Percentiles rank a stretch among this genome's conserved stretches.
Evolutionary conservation across 2,797 vertebrate genomes (phyloP).

Genomic region (Aldrovandia affinis): DNA sequence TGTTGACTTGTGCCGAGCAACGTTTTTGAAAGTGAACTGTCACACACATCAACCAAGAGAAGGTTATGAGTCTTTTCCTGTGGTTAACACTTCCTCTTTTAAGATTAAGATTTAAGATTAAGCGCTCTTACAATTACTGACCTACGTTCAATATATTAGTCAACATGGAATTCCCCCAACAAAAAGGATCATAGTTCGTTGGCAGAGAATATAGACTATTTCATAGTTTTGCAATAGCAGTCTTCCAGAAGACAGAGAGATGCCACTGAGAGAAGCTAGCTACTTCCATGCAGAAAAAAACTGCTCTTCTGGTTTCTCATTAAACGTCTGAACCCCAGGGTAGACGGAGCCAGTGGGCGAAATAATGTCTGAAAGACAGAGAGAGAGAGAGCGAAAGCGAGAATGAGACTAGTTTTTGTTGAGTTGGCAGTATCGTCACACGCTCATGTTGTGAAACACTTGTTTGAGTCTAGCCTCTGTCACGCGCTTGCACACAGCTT

Average conservation of each 20-base stretch:
- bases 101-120: background rate
- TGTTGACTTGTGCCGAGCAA: background rate
- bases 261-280: background rate
- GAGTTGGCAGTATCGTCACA: background rate
- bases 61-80: background rate
- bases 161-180: slow-evolving; percentile 5
- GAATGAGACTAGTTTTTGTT: background rate
- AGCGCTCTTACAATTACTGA: background rate
- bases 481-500: background rate
- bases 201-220: no score
- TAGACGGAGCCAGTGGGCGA: background rate
- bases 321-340: background rate
- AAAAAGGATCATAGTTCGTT: background rate
- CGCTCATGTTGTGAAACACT: background rate
- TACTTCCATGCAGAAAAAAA: background rate
- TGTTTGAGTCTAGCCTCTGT: background rate
- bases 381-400: background rate
- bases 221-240: background rate
- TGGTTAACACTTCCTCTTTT: slow-evolving; percentile 1
- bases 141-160: background rate
- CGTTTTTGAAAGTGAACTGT: background rate
- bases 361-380: background rate
- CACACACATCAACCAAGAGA: background rate
- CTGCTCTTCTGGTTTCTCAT: background rate
- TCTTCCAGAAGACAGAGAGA: background rate